Conservation (phyloP, 2,888 invertebrate species). For the Trachelus troglodyta region DNA sequence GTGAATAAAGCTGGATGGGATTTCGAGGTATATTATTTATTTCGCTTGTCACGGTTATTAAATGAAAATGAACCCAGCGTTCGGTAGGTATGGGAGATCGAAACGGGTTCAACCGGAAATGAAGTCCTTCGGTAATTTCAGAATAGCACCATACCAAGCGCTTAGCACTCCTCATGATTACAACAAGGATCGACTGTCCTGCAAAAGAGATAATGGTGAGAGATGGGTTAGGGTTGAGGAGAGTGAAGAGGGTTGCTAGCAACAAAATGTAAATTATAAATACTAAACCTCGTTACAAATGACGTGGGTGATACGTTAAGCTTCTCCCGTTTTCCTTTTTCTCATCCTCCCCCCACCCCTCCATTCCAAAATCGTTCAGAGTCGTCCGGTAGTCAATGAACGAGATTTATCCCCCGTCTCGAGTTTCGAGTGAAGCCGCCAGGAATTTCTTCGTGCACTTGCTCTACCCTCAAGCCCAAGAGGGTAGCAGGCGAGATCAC, state of each 20-base stretch:
- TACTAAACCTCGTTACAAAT: not conserved
- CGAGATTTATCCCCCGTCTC: not conserved
- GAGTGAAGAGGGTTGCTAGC: not conserved
- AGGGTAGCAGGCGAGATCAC: not conserved
- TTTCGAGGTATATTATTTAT: conserved; percentile 48
- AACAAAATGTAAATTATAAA: not conserved
- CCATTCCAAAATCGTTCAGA: not conserved
- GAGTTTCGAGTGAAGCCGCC: not conserved
- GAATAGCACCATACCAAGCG: not conserved
- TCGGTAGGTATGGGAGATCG: conserved; percentile 26
- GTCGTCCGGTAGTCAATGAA: not conserved
- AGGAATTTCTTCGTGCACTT: not conserved
- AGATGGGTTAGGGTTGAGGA: too few species aligned
- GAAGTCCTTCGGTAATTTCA: not conserved
- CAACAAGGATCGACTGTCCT: not conserved
- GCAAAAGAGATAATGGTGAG: not conserved
- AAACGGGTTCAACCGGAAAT: conserved; percentile 30
- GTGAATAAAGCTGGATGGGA: conserved; percentile 42
- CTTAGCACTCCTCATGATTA: not conserved
- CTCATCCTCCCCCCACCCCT: not conserved
- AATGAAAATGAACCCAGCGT: conserved; percentile 24
- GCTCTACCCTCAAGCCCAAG: not conserved
- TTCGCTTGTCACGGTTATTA: conserved; percentile 37
- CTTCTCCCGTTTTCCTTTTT: not conserved
- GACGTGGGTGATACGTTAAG: not conserved